These are phyloP conservation scores for Peromyscus eremicus DNA, from an alignment of 2,797 vertebrate genomes.

Conservation along the genomic window DNA sequence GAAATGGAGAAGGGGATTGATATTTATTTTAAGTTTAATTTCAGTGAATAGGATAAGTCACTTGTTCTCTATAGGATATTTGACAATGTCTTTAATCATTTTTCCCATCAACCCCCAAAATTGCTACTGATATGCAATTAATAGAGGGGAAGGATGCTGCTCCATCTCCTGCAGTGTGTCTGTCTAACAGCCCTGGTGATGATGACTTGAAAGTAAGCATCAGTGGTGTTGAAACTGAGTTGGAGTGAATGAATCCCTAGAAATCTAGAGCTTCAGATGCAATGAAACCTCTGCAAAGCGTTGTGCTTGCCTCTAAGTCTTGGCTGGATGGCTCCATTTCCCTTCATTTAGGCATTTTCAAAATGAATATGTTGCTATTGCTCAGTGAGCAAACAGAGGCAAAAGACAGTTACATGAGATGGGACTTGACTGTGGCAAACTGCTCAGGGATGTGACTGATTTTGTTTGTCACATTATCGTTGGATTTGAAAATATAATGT, in stretches of 20 bases:
- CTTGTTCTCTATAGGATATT: neutral
- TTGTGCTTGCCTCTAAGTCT: neutral
- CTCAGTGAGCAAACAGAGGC: slow-evolving; percentile 32
- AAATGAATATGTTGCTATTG: slow-evolving; percentile 29
- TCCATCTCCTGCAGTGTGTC: neutral
- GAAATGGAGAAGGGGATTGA: neutral
- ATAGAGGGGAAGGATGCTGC: neutral
- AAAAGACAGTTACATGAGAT: neutral
- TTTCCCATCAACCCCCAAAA: neutral
- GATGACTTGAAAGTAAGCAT: neutral
- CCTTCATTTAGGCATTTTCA: neutral
- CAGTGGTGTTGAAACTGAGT: neutral
- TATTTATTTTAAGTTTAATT: neutral
- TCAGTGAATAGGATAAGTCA: neutral
- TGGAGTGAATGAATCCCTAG: neutral
- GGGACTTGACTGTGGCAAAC: neutral
- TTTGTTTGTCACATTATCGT: slow-evolving; percentile 64
- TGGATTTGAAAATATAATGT: slow-evolving; percentile 80
- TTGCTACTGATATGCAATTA: neutral
- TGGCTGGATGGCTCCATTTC: neutral
- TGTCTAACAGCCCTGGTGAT: neutral
- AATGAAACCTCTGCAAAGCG: neutral
- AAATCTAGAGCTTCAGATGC: neutral
- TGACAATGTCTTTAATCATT: neutral
- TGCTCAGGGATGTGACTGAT: slow-evolving; percentile 53